These are phyloP conservation scores for Spinibarbus caldwelli DNA, from an alignment of 2,797 vertebrate species.

Conservation along the genomic window DNA sequence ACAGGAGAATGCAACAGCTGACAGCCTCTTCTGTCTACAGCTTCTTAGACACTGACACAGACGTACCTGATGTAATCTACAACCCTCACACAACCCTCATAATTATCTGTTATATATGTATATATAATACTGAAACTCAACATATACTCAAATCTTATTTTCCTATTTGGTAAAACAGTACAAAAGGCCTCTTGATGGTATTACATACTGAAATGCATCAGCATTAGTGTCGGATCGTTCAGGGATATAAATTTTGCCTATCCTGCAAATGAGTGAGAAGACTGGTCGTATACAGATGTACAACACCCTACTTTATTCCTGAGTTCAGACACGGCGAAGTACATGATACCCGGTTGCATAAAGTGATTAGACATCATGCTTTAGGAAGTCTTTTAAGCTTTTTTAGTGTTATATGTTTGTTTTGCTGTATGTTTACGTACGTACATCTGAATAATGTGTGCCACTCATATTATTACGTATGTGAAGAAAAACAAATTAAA, in stretches of 20 bases:
- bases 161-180: background rate
- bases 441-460: background rate
- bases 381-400: background rate
- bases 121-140: background rate
- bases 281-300: constrained; percentile 71
- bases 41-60: constrained; percentile 48
- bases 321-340: constrained; percentile 21
- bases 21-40: constrained; percentile 67
- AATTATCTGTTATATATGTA: background rate
- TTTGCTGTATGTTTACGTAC: background rate
- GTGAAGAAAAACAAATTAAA: background rate
- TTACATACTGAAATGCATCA: constrained; percentile 70
- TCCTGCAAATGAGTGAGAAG: constrained; percentile 74
- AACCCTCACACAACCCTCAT: background rate
- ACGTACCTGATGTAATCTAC: constrained; percentile 39
- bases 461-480: background rate
- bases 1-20: constrained; percentile 90
- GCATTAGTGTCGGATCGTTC: constrained; percentile 75
- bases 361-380: background rate
- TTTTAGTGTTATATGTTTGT: background rate
- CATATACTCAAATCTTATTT: background rate
- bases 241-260: constrained; percentile 77
- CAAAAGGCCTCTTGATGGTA: background rate
- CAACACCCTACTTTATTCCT: constrained; percentile 72
- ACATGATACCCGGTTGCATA: background rate